These are phyloP conservation scores for Brachyptera risi DNA, from an alignment of 2,888 invertebrate genomes.

Conservation along the genomic window DNA sequence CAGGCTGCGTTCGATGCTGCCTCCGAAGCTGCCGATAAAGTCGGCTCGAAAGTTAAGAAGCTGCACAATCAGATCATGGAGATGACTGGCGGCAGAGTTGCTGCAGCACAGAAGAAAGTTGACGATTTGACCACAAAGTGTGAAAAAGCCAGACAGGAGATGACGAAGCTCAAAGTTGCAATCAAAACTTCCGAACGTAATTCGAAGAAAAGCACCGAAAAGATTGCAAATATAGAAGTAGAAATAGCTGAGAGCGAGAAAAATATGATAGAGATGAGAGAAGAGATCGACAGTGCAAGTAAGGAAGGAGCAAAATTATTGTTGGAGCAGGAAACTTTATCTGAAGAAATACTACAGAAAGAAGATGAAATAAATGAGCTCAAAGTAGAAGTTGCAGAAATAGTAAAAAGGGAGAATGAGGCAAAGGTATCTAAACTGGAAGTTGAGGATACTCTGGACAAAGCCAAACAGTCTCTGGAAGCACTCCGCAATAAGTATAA, in stretches of 20 bases:
- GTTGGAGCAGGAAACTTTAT: constrained; percentile 35
- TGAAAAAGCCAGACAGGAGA: constrained; percentile 58
- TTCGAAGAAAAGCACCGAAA: constrained; percentile 67
- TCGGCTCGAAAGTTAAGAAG: constrained; percentile 59
- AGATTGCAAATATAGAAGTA: constrained; percentile 66
- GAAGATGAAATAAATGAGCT: constrained; percentile 41
- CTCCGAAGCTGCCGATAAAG: constrained; percentile 53
- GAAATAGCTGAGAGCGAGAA: constrained; percentile 67
- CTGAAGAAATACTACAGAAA: constrained; percentile 8
- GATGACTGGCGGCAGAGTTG: constrained; percentile 65
- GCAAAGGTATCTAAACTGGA: constrained; percentile 68
- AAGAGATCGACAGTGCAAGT: constrained; percentile 47
- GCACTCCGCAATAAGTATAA: constrained; percentile 42
- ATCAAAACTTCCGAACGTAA: constrained; percentile 60
- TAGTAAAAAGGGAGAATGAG: constrained; percentile 62
- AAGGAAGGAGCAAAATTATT: constrained; percentile 49
- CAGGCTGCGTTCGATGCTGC: constrained; percentile 52
- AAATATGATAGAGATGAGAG: constrained; percentile 47
- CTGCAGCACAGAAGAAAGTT: constrained; percentile 66
- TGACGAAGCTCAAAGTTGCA: constrained; percentile 47
- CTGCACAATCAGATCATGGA: constrained; percentile 64
- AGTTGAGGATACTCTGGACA: constrained; percentile 59
- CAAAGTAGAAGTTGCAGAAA: constrained; percentile 59
- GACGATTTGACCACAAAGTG: constrained; percentile 64
- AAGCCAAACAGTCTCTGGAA: constrained; percentile 54